Evolutionary conservation across 2,113 vertebrate genomes (phyloP), one percentile per base, ranked within the genome.

Genomic region (Tyto alba): DNA sequence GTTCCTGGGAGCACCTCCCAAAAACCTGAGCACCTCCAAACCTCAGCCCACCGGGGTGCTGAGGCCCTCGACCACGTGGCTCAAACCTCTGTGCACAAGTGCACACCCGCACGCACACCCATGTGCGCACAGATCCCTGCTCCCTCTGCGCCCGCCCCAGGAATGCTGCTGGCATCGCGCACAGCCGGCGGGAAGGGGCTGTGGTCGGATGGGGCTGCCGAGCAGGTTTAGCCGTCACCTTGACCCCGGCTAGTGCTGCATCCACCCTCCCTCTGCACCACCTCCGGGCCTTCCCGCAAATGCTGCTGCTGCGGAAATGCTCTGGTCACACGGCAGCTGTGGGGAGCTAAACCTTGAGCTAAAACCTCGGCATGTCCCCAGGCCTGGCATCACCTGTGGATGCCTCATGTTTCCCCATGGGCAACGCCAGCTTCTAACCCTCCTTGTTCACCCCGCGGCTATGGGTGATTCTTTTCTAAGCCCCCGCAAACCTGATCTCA

Each of bases 281-380:
- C 53, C 57, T 36, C 3, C 1, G 23, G 30, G 23, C 60, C 55
- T 77, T 74, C 48, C 32, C 2, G 5, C 76, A 89, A 63, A 32
- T 3, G 2, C 25, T 2, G 1, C 56, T 53, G 47, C 45, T 69
- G 36, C 5, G 6, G 36, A 77, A 94, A 69, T 53, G 45, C 41
- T 66, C 30, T 0, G 0, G 14, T 81, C 17, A 26, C 7, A 4
- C 3, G 1, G 59, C 4, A 2, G 53, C 52, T 72, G 53, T 29
- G 22, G 16, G 50, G 36, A 82, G 55, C 41, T 82, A 34, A 82
- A 78, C 18, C 25, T 69, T 2, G 0, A 11, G n/a, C 36, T 73
- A 69, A 88, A 90, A 25, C 32, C 6, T 57, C 7, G 1, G n/a
- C 32, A 27, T 4, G 12, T 27, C 4, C 16, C 21, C 1, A 4